Base-by-base conservation (phyloP, 2,113 vertebrate genomes). In the Merops nubicus region DNA sequence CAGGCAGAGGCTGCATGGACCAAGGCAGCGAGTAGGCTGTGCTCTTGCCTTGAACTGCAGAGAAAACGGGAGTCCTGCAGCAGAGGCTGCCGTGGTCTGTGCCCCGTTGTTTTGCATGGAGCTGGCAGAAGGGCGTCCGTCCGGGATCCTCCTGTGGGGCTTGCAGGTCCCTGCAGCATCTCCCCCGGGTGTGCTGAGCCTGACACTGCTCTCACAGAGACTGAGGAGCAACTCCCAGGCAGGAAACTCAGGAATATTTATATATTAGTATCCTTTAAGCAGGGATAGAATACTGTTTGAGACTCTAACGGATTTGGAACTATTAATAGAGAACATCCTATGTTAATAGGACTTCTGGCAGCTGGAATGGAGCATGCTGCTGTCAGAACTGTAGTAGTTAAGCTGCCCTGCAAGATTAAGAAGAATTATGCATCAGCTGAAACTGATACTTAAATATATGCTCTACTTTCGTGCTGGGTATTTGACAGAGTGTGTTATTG, bases 1-100 rank as follows among this genome's bases (percentile, higher is more conserved):
- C 34, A 20, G 43, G 23, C 50, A 38, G 68, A 12, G 53, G 12
- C 13, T 57, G 40, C 29, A 3, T 3, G 8, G 38, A 2, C 33
- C 1, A 1, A 31, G 40, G 15, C 22, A 31, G 45, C 1, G 1
- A 10, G 19, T 6, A 2, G 23, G 73, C 38, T 0, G 0, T 34
- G 23, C 40, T 38, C 33, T 75, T 57, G 23, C 36, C 67, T 3
- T 7, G 14, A 38, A 15, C 19, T 29, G 18, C 11, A 1, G 36
- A 3, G 21, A 28, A 26, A 17, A 11, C 2, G 5, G 7, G 18
- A 28, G 42, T 48, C 51, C 45, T 11, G 22, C 21, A 28, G 73
- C 19, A 16, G 28, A 36, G 31, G n/a, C 29, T 34, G 36, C 15
- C 22, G 21, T 13, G 22, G 15, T 42, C 43, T 16, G 26, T 57